Conservation (phyloP, 2,888 invertebrate genomes). For the Crossocerus cetratus region DNA sequence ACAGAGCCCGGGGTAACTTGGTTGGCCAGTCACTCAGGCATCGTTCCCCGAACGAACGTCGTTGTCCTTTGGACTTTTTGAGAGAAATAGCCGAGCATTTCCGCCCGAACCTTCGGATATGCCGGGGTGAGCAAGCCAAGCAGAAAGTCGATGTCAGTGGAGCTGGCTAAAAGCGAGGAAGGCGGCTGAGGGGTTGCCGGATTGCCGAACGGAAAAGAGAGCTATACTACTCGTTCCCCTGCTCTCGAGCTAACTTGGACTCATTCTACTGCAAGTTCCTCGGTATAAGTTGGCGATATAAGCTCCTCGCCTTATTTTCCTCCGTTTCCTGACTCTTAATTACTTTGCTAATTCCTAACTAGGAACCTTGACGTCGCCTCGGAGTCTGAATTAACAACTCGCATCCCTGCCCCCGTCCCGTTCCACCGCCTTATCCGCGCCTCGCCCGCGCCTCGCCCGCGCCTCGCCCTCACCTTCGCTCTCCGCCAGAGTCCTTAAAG, state of each 20-base stretch:
- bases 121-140: constrained; percentile 35
- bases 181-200: constrained; percentile 46
- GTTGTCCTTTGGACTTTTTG: constrained; percentile 36
- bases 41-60: constrained; percentile 31
- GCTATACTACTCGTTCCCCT: constrained; percentile 55
- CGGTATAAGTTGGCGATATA: constrained; percentile 69
- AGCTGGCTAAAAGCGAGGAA: constrained; percentile 45
- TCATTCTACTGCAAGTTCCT: constrained; percentile 60
- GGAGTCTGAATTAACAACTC: constrained; percentile 70
- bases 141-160: constrained; percentile 48
- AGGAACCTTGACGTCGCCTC: constrained; percentile 64
- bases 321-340: constrained; percentile 73
- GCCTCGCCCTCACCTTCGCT: not conserved
- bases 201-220: constrained; percentile 60
- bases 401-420: constrained; percentile 42
- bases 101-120: constrained; percentile 42
- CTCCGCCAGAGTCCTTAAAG: constrained; percentile 54
- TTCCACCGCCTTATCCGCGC: constrained; percentile 40
- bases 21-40: constrained; percentile 51
- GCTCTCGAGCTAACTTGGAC: constrained; percentile 51
- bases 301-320: constrained; percentile 69
- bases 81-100: constrained; percentile 48
- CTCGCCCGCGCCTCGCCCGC: constrained; percentile 1
- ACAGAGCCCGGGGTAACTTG: constrained; percentile 41
- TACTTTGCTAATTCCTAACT: constrained; percentile 74